Evolutionary conservation across 2,113 vertebrate genomes (phyloP).

Genomic region (Coryphaenoides rupestris): DNA sequence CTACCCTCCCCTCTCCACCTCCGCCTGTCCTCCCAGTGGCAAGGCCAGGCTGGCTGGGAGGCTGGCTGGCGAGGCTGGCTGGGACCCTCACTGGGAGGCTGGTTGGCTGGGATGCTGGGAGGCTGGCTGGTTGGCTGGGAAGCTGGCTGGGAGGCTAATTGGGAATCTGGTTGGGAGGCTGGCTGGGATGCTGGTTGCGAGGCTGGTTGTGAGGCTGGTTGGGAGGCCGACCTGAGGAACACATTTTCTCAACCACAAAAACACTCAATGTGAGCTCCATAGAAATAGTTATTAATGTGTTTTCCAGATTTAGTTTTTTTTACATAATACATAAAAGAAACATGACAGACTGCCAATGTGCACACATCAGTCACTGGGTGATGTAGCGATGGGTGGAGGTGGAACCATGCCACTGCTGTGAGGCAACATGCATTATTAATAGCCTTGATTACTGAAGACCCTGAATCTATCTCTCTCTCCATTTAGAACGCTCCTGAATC

Average conservation of each 20-base stretch:
- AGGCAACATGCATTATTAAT: conserved; percentile 74
- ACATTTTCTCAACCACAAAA: conserved; percentile 20
- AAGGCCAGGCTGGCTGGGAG: too few relatives aligned
- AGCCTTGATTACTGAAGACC: conserved; percentile 72
- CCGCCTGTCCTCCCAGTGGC: too few relatives aligned
- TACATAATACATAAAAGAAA: too few relatives aligned
- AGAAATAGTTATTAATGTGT: not conserved
- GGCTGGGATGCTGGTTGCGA: conserved; percentile 66
- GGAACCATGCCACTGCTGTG: too few relatives aligned
- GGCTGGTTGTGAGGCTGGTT: conserved; percentile 62
- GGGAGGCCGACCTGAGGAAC: conserved; percentile 61
- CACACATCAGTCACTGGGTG: too few relatives aligned
- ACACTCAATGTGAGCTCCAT: not conserved
- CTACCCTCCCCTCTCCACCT: too few relatives aligned
- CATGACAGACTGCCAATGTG: too few relatives aligned
- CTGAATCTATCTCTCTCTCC: conserved; percentile 60
- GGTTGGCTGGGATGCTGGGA: not conserved
- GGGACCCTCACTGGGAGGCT: too few relatives aligned
- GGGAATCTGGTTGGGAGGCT: not conserved
- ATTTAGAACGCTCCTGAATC: conserved; percentile 68
- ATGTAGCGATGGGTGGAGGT: too few relatives aligned
- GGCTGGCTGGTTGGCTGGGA: too few relatives aligned
- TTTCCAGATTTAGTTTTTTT: not conserved
- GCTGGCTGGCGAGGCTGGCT: too few relatives aligned
- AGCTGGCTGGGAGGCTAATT: conserved; percentile 40